Percentiles rank a stretch among this genome's conserved stretches.
Conservation (phyloP, 2,888 invertebrate genomes). For the Eretmocerus hayati region DNA sequence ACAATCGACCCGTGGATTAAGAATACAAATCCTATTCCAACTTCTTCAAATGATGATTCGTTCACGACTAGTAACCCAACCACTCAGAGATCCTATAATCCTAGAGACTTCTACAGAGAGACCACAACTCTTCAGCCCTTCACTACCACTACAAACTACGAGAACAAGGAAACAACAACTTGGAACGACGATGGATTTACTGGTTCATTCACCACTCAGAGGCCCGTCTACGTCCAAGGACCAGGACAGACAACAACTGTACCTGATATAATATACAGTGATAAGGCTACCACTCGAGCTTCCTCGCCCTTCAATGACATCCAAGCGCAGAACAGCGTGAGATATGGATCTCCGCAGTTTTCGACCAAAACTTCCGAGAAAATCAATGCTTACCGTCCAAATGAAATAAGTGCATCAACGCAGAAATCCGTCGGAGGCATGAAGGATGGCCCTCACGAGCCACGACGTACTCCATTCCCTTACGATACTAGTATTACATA, state of each 20-base stretch:
- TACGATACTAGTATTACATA: conserved; percentile 39
- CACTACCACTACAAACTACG: conserved; percentile 8
- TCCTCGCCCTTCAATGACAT: conserved; percentile 2
- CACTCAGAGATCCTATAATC: conserved; percentile 11
- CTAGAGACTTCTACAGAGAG: conserved; percentile 12
- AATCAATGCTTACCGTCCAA: conserved; percentile 27
- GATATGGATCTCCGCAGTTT: conserved; percentile 15
- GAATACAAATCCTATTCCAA: conserved; percentile 6
- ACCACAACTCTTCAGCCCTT: conserved; percentile 5
- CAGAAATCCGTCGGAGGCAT: conserved; percentile 30
- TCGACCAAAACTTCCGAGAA: conserved; percentile 26
- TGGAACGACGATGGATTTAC: conserved; percentile 8
- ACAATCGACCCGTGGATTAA: conserved; percentile 3
- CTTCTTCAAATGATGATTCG: conserved; percentile 7
- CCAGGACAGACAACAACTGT: conserved; percentile 11
- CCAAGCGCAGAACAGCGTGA: conserved; percentile 12
- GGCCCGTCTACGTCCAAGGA: conserved; percentile 8
- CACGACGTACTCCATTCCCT: conserved; percentile 32
- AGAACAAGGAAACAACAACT: conserved; percentile 4
- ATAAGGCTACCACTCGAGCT: conserved; percentile 6
- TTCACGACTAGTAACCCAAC: conserved; percentile 8
- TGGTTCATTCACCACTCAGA: conserved; percentile 13
- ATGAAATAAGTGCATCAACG: conserved; percentile 33
- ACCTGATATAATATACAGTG: too few species aligned
- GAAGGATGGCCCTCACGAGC: conserved; percentile 16